Evolutionary conservation across 2,797 vertebrate genomes (phyloP), one percentile per base, ranked within the genome.

Genomic region (Myripristis murdjan): DNA sequence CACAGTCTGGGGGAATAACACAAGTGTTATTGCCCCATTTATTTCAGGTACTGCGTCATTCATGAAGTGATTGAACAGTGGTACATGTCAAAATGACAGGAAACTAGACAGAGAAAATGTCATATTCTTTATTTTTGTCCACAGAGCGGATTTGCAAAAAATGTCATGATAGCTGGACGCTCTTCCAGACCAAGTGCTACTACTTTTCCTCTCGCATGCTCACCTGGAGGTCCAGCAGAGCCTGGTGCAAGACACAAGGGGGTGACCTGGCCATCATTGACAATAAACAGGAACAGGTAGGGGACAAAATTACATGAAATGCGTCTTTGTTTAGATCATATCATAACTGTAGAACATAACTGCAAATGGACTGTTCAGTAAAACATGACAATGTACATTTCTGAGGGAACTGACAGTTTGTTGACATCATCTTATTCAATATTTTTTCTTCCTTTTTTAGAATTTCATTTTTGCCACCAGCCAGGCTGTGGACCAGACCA

Each of bases 181-280:
- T 44, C 35, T 88, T 89, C 33, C 67, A 82, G 51, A 46, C 56
- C 12, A 88, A 67, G 35, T 89, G 89, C 33, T 88, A 88, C 72
- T 81, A 72, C 71, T 73, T 91, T 73, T 88, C 84, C 3, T 70
- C 66, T 1, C 52, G 11, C 11, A 2, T 0, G 31, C 77, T 80
- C 9, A 53, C n/a, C 47, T 88, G 89, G 86, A 64, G 53, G 66
- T 73, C 76, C 59, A 84, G 87, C 73, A 81, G 82, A 39, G 6
- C 60, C 73, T 85, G 86, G 84, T 90, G 89, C 20, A 81, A 31
- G 71, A 78, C 75, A 15, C 77, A 84, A 39, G 83, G 82, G 46
- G 87, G 77, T 46, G 84, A 89, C 68, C 75, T 90, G 43, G 39
- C 87, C 48, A 0, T 83, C 26, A 5, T 90, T 0, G 60, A 70